Percentiles rank a stretch among this genome's conserved stretches.
These are phyloP conservation scores for Meandrusa payeni DNA, from an alignment of 2,888 invertebrate species.

Conservation along the genomic window DNA sequence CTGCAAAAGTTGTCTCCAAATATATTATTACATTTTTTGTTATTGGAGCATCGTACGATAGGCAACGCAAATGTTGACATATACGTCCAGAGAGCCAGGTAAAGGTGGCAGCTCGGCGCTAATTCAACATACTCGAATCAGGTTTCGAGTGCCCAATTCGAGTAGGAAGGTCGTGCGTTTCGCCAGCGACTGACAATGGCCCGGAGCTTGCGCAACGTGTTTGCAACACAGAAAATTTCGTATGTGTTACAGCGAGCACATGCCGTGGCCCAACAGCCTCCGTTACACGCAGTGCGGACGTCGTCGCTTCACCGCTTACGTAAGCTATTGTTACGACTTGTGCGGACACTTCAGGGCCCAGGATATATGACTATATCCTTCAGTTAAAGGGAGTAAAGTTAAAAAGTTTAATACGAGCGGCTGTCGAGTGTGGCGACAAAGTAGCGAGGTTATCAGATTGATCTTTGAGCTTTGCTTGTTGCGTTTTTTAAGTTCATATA, in stretches of 20 bases:
- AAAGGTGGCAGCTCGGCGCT: conserved; percentile 8
- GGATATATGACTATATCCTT: too few relatives aligned
- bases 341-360: conserved; percentile 7
- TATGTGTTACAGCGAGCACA: conserved; percentile 69
- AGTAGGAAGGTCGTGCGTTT: conserved; percentile 74
- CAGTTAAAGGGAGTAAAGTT: too few relatives aligned
- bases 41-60: too few relatives aligned
- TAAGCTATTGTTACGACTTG: conserved; percentile 14
- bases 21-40: too few relatives aligned
- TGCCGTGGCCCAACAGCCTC: conserved; percentile 25
- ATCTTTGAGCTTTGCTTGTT: too few relatives aligned
- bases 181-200: conserved; percentile 75
- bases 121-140: conserved; percentile 37
- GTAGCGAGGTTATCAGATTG: not conserved
- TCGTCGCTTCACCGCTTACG: conserved; percentile 17
- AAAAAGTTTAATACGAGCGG: too few relatives aligned
- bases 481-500: too few relatives aligned
- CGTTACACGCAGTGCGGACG: conserved; percentile 12
- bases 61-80: too few relatives aligned
- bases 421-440: too few relatives aligned
- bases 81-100: not conserved
- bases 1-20: too few relatives aligned
- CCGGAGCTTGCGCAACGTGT: conserved; percentile 67
- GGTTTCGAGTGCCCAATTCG: conserved; percentile 70
- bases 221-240: conserved; percentile 77